phyloP scores from a whole-genome alignment of 2,797 vertebrate species.

The Geotrypetes seraphini region DNA sequence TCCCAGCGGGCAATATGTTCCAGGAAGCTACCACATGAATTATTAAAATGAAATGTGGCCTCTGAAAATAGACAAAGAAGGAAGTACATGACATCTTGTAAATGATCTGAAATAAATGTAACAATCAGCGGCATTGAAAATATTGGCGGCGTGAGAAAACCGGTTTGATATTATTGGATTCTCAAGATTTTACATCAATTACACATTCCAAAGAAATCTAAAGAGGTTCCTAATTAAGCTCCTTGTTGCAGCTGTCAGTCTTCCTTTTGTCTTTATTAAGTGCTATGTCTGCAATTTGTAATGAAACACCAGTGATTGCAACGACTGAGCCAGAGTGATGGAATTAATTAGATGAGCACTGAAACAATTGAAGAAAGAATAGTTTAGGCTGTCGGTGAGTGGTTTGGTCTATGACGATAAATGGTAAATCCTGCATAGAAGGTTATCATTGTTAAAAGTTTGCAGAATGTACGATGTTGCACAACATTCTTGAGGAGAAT shows the following conservation, averaged over 20 bases:
- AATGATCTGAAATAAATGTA: slow-evolving; percentile 36
- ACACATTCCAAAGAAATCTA: slow-evolving; percentile 32
- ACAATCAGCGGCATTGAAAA: slow-evolving; percentile 36
- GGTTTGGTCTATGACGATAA: background rate
- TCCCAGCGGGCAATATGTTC: slow-evolving; percentile 22
- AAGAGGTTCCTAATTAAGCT: slow-evolving; percentile 44
- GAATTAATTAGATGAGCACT: slow-evolving; percentile 20
- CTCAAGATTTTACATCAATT: slow-evolving; percentile 39
- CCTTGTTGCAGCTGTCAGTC: slow-evolving; percentile 31
- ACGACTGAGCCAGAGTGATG: slow-evolving; percentile 19
- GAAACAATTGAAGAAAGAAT: slow-evolving; percentile 10
- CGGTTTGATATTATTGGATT: slow-evolving; percentile 27
- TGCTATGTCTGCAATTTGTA: slow-evolving; percentile 16
- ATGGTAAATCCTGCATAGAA: too few species aligned
- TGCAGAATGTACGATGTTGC: too few species aligned
- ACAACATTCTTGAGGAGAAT: too few species aligned
- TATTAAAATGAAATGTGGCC: slow-evolving; percentile 32
- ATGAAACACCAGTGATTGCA: slow-evolving; percentile 33
- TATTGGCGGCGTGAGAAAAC: slow-evolving; percentile 16
- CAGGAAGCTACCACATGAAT: slow-evolving; percentile 34
- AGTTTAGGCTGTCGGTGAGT: slow-evolving; percentile 4
- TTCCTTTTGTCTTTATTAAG: slow-evolving; percentile 37
- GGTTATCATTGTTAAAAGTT: too few species aligned
- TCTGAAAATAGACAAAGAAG: slow-evolving; percentile 22
- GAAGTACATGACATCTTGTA: slow-evolving; percentile 21